Conservation (phyloP, 1,140 invertebrate genomes). For the Agrypnia vestita region DNA sequence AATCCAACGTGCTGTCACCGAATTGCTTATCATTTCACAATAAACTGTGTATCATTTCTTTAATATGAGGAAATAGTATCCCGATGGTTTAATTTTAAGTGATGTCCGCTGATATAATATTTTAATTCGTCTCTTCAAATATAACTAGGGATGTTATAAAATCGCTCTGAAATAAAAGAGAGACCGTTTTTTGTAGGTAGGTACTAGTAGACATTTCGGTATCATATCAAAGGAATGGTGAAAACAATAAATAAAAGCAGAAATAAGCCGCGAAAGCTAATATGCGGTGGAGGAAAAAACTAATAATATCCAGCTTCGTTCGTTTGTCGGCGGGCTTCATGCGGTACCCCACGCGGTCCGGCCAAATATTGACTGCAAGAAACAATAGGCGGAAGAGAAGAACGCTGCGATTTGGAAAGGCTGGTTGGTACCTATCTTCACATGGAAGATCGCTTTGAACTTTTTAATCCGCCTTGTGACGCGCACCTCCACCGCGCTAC, state of each 20-base stretch:
- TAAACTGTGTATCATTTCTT: no score
- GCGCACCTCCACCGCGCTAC: conserved; percentile 15
- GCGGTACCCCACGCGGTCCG: conserved; percentile 38
- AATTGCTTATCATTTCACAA: no score
- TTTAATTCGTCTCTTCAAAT: no score
- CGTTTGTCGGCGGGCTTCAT: conserved; percentile 59
- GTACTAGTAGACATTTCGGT: conserved; percentile 25
- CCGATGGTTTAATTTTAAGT: no score
- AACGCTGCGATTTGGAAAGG: conserved; percentile 37
- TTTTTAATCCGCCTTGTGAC: conserved; percentile 50
- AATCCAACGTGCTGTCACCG: no score
- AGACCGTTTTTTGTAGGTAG: no score
- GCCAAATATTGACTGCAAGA: conserved; percentile 57
- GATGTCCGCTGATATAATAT: no score
- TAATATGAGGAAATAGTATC: no score
- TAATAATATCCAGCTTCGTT: conserved; percentile 55
- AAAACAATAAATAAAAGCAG: conserved; percentile 50
- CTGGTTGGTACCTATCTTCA: conserved; percentile 1
- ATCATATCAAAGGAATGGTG: conserved; percentile 45
- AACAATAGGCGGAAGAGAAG: conserved; percentile 52
- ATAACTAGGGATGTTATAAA: no score
- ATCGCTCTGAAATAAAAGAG: no score
- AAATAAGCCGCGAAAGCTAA: conserved; percentile 56
- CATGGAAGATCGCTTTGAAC: conserved; percentile 49
- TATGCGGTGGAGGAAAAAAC: conserved; percentile 53